These are phyloP conservation scores for Melipona quadrifasciata DNA, from an alignment of 1,140 invertebrate species.

Conservation along the genomic window DNA sequence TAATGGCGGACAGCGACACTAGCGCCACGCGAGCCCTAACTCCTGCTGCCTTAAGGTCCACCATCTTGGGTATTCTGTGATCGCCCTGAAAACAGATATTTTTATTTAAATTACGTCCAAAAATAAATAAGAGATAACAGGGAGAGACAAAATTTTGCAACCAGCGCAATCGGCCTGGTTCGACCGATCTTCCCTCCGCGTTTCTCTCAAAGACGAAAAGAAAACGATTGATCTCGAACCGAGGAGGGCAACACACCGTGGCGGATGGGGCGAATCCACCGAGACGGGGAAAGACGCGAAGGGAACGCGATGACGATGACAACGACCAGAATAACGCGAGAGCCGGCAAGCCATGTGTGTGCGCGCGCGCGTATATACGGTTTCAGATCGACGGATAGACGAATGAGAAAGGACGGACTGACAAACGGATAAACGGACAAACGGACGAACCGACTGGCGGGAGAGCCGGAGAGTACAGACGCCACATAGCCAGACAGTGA, in stretches of 20 bases:
- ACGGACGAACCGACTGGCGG: conserved; percentile 53
- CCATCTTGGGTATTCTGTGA: too few relatives aligned
- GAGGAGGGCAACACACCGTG: not conserved
- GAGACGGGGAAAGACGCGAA: not conserved
- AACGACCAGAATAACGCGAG: not conserved
- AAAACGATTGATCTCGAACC: too few relatives aligned
- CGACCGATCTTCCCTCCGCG: too few relatives aligned
- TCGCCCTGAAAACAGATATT: too few relatives aligned
- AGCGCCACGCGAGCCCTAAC: too few relatives aligned
- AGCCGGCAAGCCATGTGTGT: not conserved
- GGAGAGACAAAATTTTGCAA: too few relatives aligned
- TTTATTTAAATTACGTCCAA: too few relatives aligned
- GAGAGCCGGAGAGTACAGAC: conserved; percentile 68
- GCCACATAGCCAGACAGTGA: conserved; percentile 78
- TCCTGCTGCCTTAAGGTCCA: too few relatives aligned
- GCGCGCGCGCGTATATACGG: conserved; percentile 18
- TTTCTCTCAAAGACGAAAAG: too few relatives aligned
- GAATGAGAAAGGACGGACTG: conserved; percentile 49
- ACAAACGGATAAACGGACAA: conserved; percentile 58
- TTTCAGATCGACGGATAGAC: conserved; percentile 66
- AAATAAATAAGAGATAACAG: too few relatives aligned
- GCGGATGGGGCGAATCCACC: not conserved
- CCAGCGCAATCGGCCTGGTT: too few relatives aligned
- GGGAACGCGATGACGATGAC: not conserved
- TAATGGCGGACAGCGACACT: too few relatives aligned